Evolutionary conservation across 1,140 invertebrate species (phyloP).

Genomic region (Steinernema khuongi): DNA sequence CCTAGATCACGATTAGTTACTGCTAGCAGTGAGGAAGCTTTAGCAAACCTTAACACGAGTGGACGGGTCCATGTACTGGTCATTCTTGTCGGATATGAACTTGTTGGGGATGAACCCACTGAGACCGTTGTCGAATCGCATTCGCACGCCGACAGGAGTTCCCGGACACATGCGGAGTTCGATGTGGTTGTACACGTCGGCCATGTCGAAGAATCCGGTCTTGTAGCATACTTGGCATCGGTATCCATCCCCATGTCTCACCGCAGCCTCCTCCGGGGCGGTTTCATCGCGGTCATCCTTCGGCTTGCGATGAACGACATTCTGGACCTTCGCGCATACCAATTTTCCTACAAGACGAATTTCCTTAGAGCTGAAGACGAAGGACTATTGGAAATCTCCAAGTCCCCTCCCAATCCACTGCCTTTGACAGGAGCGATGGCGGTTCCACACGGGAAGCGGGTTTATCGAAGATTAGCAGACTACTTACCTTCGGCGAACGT

Average conservation of each 20-base stretch:
- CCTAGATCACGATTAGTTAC: slow-evolving; percentile 52
- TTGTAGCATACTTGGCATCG: slow-evolving; percentile 94
- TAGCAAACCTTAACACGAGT: slow-evolving; percentile 71
- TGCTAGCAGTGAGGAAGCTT: not conserved
- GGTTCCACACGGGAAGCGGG: no score
- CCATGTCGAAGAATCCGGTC: slow-evolving; percentile 86
- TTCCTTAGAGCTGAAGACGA: not conserved
- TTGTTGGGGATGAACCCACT: slow-evolving; percentile 89
- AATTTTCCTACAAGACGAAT: slow-evolving; percentile 60
- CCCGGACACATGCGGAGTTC: slow-evolving; percentile 77
- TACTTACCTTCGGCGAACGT: slow-evolving; percentile 88
- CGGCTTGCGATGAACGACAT: slow-evolving; percentile 18
- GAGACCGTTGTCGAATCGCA: slow-evolving; percentile 85
- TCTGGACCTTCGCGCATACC: slow-evolving; percentile 59
- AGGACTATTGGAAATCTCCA: no score
- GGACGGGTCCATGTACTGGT: slow-evolving; percentile 76
- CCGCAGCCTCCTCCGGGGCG: slow-evolving; percentile 61
- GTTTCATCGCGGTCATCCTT: not conserved
- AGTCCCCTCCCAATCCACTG: no score
- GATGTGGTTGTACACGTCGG: slow-evolving; percentile 67
- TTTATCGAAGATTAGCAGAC: no score
- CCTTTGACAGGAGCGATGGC: no score
- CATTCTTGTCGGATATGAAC: slow-evolving; percentile 83
- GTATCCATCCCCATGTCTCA: slow-evolving; percentile 88
- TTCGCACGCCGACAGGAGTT: slow-evolving; percentile 81